Evolutionary conservation across 1,140 invertebrate species (phyloP).

Genomic region (Drosophila fuyamai): DNA sequence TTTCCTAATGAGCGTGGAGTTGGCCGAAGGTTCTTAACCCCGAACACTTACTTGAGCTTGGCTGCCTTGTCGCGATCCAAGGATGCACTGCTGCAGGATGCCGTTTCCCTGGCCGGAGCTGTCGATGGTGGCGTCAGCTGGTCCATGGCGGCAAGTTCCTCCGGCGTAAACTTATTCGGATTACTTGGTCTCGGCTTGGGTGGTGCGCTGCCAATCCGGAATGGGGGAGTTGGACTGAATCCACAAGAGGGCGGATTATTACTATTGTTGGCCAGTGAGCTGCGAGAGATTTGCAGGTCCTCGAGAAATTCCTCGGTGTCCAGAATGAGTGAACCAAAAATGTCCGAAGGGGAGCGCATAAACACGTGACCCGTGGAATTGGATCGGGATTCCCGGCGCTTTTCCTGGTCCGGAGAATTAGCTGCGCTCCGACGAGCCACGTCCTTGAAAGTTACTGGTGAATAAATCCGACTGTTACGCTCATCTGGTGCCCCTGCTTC

Average conservation of each 20-base stretch:
- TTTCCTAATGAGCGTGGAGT: constrained; percentile 68
- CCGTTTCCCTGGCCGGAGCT: constrained; percentile 70
- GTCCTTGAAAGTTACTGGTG: constrained; percentile 93
- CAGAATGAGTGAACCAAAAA: constrained; percentile 86
- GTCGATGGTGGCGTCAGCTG: constrained; percentile 78
- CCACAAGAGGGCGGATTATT: constrained; percentile 42
- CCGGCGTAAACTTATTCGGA: constrained; percentile 77
- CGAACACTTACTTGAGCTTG: constrained; percentile 62
- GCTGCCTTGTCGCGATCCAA: constrained; percentile 58
- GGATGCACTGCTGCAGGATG: constrained; percentile 63
- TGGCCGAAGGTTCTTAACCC: neutral
- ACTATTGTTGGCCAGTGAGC: constrained; percentile 59
- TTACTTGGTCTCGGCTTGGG: constrained; percentile 73
- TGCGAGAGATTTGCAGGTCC: constrained; percentile 85
- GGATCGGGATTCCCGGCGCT: constrained; percentile 86
- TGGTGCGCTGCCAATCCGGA: constrained; percentile 80
- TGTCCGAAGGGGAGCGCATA: constrained; percentile 85
- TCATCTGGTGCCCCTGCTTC: constrained; percentile 86
- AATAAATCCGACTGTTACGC: constrained; percentile 88
- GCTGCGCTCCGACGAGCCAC: constrained; percentile 90
- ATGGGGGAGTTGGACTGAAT: constrained; percentile 75
- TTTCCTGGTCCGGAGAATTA: constrained; percentile 87
- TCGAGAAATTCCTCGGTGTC: constrained; percentile 87
- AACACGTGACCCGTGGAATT: constrained; percentile 86
- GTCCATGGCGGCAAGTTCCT: constrained; percentile 79